Evolutionary conservation across 2,797 vertebrate genomes (phyloP), one percentile per base, ranked within the genome.

Genomic region (Alca torda): DNA sequence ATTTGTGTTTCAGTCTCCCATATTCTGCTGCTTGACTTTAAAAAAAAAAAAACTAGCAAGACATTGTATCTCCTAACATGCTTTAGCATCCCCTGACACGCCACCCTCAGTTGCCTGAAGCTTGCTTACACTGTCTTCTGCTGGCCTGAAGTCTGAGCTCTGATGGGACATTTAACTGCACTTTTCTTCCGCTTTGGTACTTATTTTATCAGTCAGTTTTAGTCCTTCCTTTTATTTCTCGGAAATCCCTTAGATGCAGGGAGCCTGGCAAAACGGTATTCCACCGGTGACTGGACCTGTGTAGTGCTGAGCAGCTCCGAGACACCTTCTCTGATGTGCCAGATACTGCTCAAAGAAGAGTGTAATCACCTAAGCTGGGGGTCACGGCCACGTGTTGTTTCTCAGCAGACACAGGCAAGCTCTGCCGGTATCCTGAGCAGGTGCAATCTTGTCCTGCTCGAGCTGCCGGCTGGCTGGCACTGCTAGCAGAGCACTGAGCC

Each of bases 311-410:
- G 48, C 67, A 79, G 10, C 21, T 68, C 37, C 1, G 2, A 81
- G 61, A 59, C 11, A 33, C 5, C 46, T 84, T 31, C 57, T 86
- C 45, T 67, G 63, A 59, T 56, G 14, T 37, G 56, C 11, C 16
- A 48, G 35, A 33, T 54, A 60, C 60, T 48, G 33, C 67, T 68
- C 45, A 57, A 51, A 77, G 37, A 41, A 57, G 17, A 11, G 16
- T 59, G 26, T 61, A 20, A 6, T 23, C n/a, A 39, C 24, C 26
- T 16, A 65, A 75, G 4, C 11, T 61, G 51, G 6, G 6, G 24
- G 65, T 63, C 60, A 43, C 1, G 6, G 64, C 20, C n/a, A 20
- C 1, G 0, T 4, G 39, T 46, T 1, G 0, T 54, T 80, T 76
- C 84, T 82, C 23, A 37, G 39, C 33, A 91, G 56, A 83, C 3